Evolutionary conservation across 2,888 invertebrate species (phyloP), one percentile per base, ranked within the genome.

Genomic region (Pandemis corylana): DNA sequence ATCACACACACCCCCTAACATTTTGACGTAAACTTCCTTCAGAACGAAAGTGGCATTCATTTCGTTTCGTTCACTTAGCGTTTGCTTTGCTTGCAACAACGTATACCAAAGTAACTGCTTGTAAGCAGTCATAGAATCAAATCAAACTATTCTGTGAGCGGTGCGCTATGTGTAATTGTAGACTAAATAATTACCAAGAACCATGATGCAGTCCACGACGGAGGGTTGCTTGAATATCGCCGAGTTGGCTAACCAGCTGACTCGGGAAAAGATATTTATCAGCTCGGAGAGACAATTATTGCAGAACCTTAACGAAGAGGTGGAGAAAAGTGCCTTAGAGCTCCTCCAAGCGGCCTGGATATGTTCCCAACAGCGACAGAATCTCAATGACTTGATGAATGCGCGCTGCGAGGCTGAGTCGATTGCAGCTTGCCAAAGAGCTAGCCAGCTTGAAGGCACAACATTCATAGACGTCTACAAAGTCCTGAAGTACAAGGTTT

Each of bases 211-310:
- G 89, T 89, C 94, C 72, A 88, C 92, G 62, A 89, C 94, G 36
- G 94, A 94, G 77, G 92, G 93, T 76, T 93, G 93, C 81, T 89
- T 94, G 90, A 94, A 94, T 80, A 94, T 94, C 77, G 91, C 94
- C 72, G 94, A 94, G 83, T 82, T 95, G 79, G 94, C 94, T 42
- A 92, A 91, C 79, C 96, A 97, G 87, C 93, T 98, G 80, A 95
- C 97, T 74, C 96, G 97, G 87, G 99, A 99, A 90, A 96, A 97
- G 83, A 95, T 99, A 73, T 98, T 98, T 88, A 97, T 98, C 72
- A 96, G 96, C 80, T 97, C 97, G 4, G 99, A 99, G 88, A 96
- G 97, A 88, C 96, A 97, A 84, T 96, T 97, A 88, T 96, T 98
- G 84, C 96, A 97, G 82, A 95, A 95, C 82, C 93, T 98, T 49